These are phyloP conservation scores for Ormyrus nitidulus DNA, from an alignment of 2,888 invertebrate genomes.

Conservation along the genomic window DNA sequence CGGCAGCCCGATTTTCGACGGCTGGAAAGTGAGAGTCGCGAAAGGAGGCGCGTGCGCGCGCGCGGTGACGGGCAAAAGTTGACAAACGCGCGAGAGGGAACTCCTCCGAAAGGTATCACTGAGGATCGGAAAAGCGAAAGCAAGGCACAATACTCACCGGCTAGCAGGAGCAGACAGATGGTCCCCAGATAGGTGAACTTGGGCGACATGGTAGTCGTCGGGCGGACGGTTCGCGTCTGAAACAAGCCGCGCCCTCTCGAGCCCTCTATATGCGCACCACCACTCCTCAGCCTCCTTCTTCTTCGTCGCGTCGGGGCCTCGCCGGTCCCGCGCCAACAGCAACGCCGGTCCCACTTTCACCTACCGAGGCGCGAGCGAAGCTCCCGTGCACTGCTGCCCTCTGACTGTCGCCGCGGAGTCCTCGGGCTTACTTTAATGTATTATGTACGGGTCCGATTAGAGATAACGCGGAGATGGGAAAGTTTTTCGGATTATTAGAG, in stretches of 20 bases:
- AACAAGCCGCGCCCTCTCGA: conserved; percentile 75
- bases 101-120: too few species aligned
- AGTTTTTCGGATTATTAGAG: too few species aligned
- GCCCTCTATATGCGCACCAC: conserved; percentile 75
- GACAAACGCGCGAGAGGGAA: too few species aligned
- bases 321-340: background rate
- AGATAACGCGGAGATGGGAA: too few species aligned
- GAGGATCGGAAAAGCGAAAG: too few species aligned
- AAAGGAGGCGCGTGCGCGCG: too few species aligned
- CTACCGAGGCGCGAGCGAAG: conserved; percentile 1
- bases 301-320: conserved; percentile 57
- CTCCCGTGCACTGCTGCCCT: conserved; percentile 53
- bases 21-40: too few species aligned
- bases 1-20: too few species aligned
- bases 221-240: conserved; percentile 73
- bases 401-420: conserved; percentile 14
- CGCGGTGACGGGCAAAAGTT: too few species aligned
- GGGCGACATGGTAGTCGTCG: conserved; percentile 71
- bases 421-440: background rate
- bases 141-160: conserved; percentile 67
- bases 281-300: conserved; percentile 66
- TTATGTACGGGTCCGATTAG: too few species aligned
- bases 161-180: conserved; percentile 69
- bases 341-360: conserved; percentile 47
- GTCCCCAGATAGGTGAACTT: conserved; percentile 70